A percentile compares a stretch with the other conserved stretches of the same genome.
phyloP scores from a whole-genome alignment of 2,797 vertebrate species.

The Staurois parvus region DNA sequence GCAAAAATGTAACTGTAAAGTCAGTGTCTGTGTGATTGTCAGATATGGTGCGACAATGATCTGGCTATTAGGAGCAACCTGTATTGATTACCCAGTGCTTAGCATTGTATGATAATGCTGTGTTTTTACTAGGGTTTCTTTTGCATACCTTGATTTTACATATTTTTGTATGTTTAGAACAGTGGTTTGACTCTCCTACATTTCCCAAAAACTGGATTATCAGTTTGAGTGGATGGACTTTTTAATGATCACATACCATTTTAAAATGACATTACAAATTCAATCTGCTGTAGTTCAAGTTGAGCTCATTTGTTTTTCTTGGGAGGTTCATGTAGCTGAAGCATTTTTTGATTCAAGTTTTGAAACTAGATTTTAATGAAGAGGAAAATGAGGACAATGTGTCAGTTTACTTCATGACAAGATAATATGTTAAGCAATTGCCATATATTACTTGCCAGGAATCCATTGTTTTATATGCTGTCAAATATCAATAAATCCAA shows the following conservation, averaged over 20 bases:
- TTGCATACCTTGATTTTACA: no score
- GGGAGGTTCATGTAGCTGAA: background rate
- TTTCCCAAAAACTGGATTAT: no score
- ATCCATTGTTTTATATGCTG: conserved; percentile 21
- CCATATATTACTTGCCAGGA: conserved; percentile 20
- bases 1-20: no score
- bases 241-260: background rate
- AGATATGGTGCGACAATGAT: no score
- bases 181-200: no score
- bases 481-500: conserved; percentile 35
- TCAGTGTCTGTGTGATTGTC: no score
- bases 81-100: no score
- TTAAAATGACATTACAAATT: background rate
- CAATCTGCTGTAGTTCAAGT: background rate
- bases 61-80: no score
- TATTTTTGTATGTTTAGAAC: no score
- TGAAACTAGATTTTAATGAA: conserved; percentile 8
- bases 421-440: conserved; percentile 22
- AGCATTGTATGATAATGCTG: no score
- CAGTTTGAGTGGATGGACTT: background rate
- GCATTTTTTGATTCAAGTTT: conserved; percentile 36
- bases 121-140: no score
- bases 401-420: conserved; percentile 40
- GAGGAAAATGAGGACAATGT: conserved; percentile 21
- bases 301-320: conserved; percentile 8